These are phyloP conservation scores for Apoderus coryli DNA, from an alignment of 2,888 invertebrate genomes.

Conservation along the genomic window DNA sequence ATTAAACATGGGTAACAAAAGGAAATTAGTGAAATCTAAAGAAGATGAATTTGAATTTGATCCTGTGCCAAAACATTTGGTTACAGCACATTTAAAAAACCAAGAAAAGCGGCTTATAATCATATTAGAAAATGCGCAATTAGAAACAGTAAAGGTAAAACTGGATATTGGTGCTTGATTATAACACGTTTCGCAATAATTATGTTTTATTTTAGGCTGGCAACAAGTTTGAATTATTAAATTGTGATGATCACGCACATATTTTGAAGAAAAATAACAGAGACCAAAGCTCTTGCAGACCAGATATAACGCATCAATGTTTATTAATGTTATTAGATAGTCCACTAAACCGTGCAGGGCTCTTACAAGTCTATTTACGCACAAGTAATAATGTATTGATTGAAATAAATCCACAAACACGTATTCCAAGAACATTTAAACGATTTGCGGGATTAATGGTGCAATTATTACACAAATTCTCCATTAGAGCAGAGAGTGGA, in stretches of 20 bases:
- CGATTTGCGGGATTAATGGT: slow-evolving; percentile 96
- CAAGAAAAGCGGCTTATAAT: slow-evolving; percentile 86
- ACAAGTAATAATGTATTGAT: slow-evolving; percentile 87
- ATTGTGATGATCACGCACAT: slow-evolving; percentile 83
- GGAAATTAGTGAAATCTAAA: slow-evolving; percentile 35
- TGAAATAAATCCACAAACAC: slow-evolving; percentile 91
- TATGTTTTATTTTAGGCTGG: slow-evolving; percentile 47
- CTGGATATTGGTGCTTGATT: slow-evolving; percentile 4
- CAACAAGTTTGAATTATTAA: slow-evolving; percentile 76
- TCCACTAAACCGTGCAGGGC: slow-evolving; percentile 87
- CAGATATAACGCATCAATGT: slow-evolving; percentile 97
- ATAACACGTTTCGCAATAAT: slow-evolving; percentile 1
- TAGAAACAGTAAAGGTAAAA: slow-evolving; percentile 87
- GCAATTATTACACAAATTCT: slow-evolving; percentile 88
- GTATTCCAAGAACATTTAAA: slow-evolving; percentile 93
- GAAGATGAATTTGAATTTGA: slow-evolving; percentile 64
- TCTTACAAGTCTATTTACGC: slow-evolving; percentile 88
- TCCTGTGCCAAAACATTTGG: slow-evolving; percentile 61
- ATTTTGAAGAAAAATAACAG: slow-evolving; percentile 76
- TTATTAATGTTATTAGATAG: slow-evolving; percentile 95
- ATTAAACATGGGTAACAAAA: slow-evolving; percentile 40
- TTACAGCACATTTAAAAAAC: slow-evolving; percentile 61
- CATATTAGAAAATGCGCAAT: slow-evolving; percentile 82
- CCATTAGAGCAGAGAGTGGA: slow-evolving; percentile 80
- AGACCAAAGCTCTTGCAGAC: slow-evolving; percentile 78